Percentiles rank a stretch among this genome's conserved stretches.
Conservation (phyloP, 1,140 invertebrate genomes). For the Cotesia glomerata region DNA sequence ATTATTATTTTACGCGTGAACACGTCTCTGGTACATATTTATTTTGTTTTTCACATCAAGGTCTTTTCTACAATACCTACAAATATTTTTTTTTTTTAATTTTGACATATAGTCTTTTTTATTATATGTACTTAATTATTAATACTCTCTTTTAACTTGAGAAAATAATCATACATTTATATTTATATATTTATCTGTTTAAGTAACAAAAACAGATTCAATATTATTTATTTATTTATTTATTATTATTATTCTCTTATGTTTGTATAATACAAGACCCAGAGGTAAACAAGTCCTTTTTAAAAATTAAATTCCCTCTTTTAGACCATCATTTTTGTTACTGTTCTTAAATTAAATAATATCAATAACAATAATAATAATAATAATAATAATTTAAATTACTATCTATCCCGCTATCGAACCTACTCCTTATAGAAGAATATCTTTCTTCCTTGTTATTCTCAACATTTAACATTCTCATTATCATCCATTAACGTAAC, state of each 20-base stretch:
- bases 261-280: neutral
- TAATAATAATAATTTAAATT: neutral
- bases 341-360: neutral
- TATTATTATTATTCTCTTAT: neutral
- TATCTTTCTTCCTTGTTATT: constrained; percentile 13
- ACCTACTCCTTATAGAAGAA: constrained; percentile 12
- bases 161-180: neutral
- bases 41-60: neutral
- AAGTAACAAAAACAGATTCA: neutral
- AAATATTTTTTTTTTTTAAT: neutral
- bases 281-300: neutral
- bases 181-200: neutral
- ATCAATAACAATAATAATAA: too few relatives aligned
- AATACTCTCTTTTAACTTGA: neutral
- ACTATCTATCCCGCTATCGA: constrained; percentile 20
- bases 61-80: neutral
- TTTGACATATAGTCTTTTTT: neutral
- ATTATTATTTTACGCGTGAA: constrained; percentile 2
- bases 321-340: neutral
- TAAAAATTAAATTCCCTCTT: constrained; percentile 17
- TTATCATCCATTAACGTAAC: too few relatives aligned
- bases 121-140: neutral
- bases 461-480: neutral
- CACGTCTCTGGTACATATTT: neutral
- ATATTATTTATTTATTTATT: neutral